A percentile compares a stretch with the other conserved stretches of the same genome.
phyloP scores from a whole-genome alignment of 92 coral and sea anemone species.

The Scolanthus callimorphus region DNA sequence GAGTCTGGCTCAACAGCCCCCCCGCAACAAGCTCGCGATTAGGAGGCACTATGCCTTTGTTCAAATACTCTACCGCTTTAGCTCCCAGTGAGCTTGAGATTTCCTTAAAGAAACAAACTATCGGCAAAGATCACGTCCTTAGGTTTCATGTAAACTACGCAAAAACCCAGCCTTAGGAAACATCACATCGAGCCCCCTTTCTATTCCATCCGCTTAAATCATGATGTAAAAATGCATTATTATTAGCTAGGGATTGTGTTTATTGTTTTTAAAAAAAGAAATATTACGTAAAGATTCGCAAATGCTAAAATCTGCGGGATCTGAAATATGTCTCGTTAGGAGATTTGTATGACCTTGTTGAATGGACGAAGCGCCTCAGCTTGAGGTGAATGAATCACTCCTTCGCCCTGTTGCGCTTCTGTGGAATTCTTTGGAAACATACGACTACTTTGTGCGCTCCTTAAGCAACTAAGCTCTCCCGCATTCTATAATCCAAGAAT shows the following conservation, averaged over 20 bases:
- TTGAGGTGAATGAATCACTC: neutral
- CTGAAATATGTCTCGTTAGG: neutral
- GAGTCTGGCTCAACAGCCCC: constrained; percentile 26
- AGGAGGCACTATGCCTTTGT: constrained; percentile 5
- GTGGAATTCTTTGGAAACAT: too few relatives aligned
- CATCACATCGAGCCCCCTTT: too few relatives aligned
- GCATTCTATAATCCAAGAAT: too few relatives aligned
- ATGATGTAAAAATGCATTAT: too few relatives aligned
- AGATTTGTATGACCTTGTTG: neutral
- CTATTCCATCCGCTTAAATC: too few relatives aligned
- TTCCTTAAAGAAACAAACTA: constrained; percentile 5
- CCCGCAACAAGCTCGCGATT: constrained; percentile 17
- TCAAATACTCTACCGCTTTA: constrained; percentile 3
- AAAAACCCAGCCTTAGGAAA: too few relatives aligned
- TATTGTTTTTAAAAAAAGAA: too few relatives aligned
- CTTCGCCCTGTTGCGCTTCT: neutral
- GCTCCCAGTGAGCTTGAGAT: constrained; percentile 3
- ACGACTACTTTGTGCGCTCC: too few relatives aligned
- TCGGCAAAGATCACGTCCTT: neutral
- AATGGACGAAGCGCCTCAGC: neutral
- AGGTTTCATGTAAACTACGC: too few relatives aligned
- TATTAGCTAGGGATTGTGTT: too few relatives aligned
- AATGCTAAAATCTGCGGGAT: neutral
- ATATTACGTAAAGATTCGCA: neutral
- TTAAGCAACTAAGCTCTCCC: too few relatives aligned